phyloP scores from a whole-genome alignment of 2,797 vertebrate genomes.

The Typhlichthys eigenmanni region DNA sequence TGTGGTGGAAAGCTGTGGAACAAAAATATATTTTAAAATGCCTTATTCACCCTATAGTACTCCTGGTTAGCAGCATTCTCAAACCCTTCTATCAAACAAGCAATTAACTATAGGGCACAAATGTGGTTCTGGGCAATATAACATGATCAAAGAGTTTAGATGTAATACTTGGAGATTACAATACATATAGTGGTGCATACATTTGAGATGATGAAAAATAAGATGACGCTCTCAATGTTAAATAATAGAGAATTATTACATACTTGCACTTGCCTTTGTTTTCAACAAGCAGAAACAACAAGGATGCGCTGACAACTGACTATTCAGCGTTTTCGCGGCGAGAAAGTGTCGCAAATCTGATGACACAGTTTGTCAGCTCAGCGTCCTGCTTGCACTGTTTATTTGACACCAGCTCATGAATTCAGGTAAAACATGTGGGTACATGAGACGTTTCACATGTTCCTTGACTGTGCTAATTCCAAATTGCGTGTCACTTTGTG shows the following conservation, averaged over 20 bases:
- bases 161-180: conserved; percentile 32
- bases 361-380: conserved; percentile 26
- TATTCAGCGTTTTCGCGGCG: conserved; percentile 21
- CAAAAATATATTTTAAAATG: too few relatives aligned
- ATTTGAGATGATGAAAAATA: background rate
- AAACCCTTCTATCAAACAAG: too few relatives aligned
- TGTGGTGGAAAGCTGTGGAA: too few relatives aligned
- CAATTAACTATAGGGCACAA: too few relatives aligned
- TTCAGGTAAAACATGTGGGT: conserved; percentile 20
- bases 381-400: conserved; percentile 20
- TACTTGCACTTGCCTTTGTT: conserved; percentile 7
- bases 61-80: too few relatives aligned
- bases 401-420: conserved; percentile 10
- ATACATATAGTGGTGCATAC: conserved; percentile 28
- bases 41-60: too few relatives aligned
- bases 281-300: conserved; percentile 18
- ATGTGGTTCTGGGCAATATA: too few relatives aligned
- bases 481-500: background rate
- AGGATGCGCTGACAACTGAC: conserved; percentile 26
- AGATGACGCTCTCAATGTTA: background rate
- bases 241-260: conserved; percentile 45
- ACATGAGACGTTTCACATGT: conserved; percentile 16
- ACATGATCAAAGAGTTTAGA: too few relatives aligned
- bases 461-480: conserved; percentile 2
- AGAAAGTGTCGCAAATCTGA: conserved; percentile 18